Percentiles rank a stretch among this genome's conserved stretches.
Conservation (phyloP, 1,140 invertebrate species). For the Druon quercuslanigerum region DNA sequence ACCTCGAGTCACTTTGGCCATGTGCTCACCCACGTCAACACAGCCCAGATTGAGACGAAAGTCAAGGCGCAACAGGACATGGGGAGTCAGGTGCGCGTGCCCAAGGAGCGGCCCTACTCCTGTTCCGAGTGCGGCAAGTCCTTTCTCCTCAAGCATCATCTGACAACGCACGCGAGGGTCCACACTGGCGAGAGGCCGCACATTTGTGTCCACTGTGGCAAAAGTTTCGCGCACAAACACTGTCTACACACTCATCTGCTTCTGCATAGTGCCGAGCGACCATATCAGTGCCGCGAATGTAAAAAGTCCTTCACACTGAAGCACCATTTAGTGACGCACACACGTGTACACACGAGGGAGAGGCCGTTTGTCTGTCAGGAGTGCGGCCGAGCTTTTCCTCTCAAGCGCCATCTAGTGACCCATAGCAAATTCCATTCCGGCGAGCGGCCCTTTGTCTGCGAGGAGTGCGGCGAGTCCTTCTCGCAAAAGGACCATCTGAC, state of each 20-base stretch:
- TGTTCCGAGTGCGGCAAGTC: conserved; percentile 89
- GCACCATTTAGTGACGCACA: conserved; percentile 86
- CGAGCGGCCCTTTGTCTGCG: conserved; percentile 89
- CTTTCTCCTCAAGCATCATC: conserved; percentile 87
- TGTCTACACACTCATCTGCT: conserved; percentile 88
- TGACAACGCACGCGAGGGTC: conserved; percentile 86
- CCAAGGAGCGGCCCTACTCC: conserved; percentile 86
- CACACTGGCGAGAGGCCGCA: conserved; percentile 89
- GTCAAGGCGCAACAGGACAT: conserved; percentile 79
- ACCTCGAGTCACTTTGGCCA: conserved; percentile 72
- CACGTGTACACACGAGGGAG: conserved; percentile 83
- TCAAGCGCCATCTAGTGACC: conserved; percentile 88
- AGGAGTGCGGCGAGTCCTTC: conserved; percentile 92
- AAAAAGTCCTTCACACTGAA: conserved; percentile 91
- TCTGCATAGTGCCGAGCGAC: conserved; percentile 87
- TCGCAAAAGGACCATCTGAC: conserved; percentile 87
- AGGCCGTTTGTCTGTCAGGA: conserved; percentile 88
- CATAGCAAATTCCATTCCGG: conserved; percentile 92
- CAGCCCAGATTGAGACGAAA: conserved; percentile 77
- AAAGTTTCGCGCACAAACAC: conserved; percentile 90
- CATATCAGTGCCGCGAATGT: conserved; percentile 89
- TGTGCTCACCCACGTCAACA: conserved; percentile 75
- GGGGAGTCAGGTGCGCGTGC: conserved; percentile 76
- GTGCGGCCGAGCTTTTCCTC: conserved; percentile 87
- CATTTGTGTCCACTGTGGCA: conserved; percentile 89